Base-by-base conservation (phyloP, 2,113 vertebrate species). In the Passer domesticus region DNA sequence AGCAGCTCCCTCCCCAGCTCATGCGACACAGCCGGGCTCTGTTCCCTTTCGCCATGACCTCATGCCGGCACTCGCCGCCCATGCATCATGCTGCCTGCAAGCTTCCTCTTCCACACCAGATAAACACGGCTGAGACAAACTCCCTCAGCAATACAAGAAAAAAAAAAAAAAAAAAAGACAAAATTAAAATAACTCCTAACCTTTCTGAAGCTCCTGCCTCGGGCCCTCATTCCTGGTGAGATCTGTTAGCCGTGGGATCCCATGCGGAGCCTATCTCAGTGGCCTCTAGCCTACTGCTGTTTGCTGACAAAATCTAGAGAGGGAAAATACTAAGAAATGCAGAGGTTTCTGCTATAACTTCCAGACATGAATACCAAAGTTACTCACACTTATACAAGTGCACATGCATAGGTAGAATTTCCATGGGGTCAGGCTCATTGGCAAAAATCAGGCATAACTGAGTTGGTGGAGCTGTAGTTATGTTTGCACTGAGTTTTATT, bases 31-130 rank as follows among this genome's bases (percentile, higher is more conserved):
- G 95, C 97, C 90, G 7, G 81, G 92, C 96, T 95, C 97, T 98
- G 96, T 97, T 97, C 97, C 83, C 96, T 96, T 92, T 96, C 31
- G 64, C 95, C 88, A 94, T 98, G 98, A 98, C 98, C 96, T 98
- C 97, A 98, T 96, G 96, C 97, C 96, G 41, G 73, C 75, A 30
- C 84, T 91, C 66, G 30, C 94, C 18, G 95, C 96, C 97, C 95
- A 97, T 97, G 97, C 93, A 83, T 85, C 84, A 96, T 89, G 63
- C 93, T 97, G 95, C 96, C 97, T 96, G 94, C 87, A 73, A 94
- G 92, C 95, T 97, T 97, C 96, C 97, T 96, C 94, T 98, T 96
- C 97, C 97, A 96, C 94, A 81, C 73, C 89, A 97, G 97, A 98
- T 98, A 98, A 98, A 96, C 78, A 77, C 15, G 10, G 87, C 88